Base-by-base conservation (phyloP, 1,140 invertebrate genomes). In the Thalassaphorura encarpata region DNA sequence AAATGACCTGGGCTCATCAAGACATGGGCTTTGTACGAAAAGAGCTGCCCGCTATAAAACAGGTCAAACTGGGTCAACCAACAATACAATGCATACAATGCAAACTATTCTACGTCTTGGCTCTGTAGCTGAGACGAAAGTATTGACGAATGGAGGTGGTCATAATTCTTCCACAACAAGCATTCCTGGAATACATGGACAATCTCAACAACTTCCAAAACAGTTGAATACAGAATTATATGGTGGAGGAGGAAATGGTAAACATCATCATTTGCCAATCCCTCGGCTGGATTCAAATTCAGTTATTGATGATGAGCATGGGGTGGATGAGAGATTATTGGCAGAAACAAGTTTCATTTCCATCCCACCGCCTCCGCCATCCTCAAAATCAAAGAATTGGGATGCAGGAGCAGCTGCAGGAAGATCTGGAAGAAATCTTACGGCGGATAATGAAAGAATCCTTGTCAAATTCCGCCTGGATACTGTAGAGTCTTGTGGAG, bases 41-140 rank as follows among this genome's bases (percentile, higher is more conserved):
- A 27, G 52, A 47, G 58, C 57, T 23, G 60, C 60, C 42, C 50
- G 51, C 1, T 59, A 56, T 41, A 62, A 61, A 49, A 49, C 59
- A 5, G 63, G 56, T 49, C 52, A 42, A 13, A 57, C 50, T 1
- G 58, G 54, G 15, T 50, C 52, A 15, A 65, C 59, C 15, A 65
- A 62, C 51, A 60, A 60, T 29, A 64, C 63, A 36, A 28, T 64
- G 48, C 63, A 58, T 16, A 65, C 63, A 8, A 65, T 65, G 63
- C 63, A 61, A 45, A 64, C 63, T 11, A 58, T 58, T 5, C 31
- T 65, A 21, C 57, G 63, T 8, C 41, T 65, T 27, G 60, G 60
- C 4, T 62, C 60, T 3, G 29, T 62, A 4, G 51, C 52, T 26
- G 63, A 62, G 18, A 61, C 63, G 1, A 61, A 53, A 36, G 58